phyloP scores from a whole-genome alignment of 2,888 invertebrate genomes.

The Chromoteleia sp. region DNA sequence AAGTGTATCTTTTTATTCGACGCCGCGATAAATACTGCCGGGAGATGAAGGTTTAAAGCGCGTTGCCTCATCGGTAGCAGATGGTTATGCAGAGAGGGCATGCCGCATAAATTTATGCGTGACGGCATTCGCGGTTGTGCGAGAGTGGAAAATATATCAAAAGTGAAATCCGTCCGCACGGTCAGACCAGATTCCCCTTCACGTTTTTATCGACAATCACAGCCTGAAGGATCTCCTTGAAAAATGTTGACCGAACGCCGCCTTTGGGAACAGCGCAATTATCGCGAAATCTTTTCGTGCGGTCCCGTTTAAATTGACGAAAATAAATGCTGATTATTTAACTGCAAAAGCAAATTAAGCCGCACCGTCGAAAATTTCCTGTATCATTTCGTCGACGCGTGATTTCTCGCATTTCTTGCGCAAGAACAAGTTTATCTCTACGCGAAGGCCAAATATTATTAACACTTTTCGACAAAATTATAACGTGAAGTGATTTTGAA shows the following conservation, averaged over 20 bases:
- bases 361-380: slow-evolving; percentile 9
- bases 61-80: slow-evolving; percentile 70
- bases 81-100: slow-evolving; percentile 66
- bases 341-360: slow-evolving; percentile 32
- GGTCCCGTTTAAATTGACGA: slow-evolving; percentile 50
- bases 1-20: slow-evolving; percentile 61
- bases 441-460: too few species aligned
- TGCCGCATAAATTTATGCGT: slow-evolving; percentile 71
- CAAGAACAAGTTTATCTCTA: neutral
- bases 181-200: slow-evolving; percentile 61
- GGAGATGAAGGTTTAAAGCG: slow-evolving; percentile 58
- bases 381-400: slow-evolving; percentile 1
- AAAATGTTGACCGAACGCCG: slow-evolving; percentile 68
- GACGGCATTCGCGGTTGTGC: slow-evolving; percentile 70
- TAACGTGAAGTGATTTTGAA: too few species aligned
- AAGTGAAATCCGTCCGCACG: slow-evolving; percentile 74
- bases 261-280: slow-evolving; percentile 70
- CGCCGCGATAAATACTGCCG: slow-evolving; percentile 58
- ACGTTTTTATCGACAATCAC: slow-evolving; percentile 73
- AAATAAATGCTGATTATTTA: slow-evolving; percentile 52
- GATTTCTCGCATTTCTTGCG: slow-evolving; percentile 6
- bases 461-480: too few species aligned
- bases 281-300: slow-evolving; percentile 59
- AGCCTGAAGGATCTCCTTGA: slow-evolving; percentile 67
- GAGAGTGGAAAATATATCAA: slow-evolving; percentile 75